phyloP scores from a whole-genome alignment of 1,140 invertebrate species.

The Aphidius ervi region DNA sequence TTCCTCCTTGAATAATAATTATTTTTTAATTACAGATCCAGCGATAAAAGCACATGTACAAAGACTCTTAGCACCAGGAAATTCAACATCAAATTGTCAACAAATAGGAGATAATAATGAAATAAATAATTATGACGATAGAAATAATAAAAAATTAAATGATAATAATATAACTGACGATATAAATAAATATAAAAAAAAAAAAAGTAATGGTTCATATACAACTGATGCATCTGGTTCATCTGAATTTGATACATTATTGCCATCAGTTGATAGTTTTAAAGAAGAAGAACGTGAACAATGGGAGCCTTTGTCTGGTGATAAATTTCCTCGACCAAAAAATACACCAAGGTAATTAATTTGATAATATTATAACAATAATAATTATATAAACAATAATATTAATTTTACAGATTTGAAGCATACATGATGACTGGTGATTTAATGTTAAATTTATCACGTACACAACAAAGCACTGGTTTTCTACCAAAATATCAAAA shows the following conservation, averaged over 20 bases:
- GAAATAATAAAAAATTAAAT: conserved; percentile 23
- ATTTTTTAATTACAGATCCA: conserved; percentile 61
- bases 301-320: conserved; percentile 54
- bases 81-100: conserved; percentile 12
- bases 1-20: background rate
- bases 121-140: conserved; percentile 33
- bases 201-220: conserved; percentile 51
- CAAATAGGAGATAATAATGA: conserved; percentile 13
- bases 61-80: conserved; percentile 63
- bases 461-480: conserved; percentile 64
- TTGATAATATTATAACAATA: background rate
- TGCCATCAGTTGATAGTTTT: conserved; percentile 51
- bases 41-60: conserved; percentile 77
- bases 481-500: conserved; percentile 63
- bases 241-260: conserved; percentile 50
- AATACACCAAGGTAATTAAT: conserved; percentile 45
- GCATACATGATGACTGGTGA: conserved; percentile 98
- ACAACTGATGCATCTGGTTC: conserved; percentile 46
- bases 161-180: background rate
- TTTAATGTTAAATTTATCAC: conserved; percentile 84
- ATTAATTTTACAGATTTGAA: conserved; percentile 63
- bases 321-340: conserved; percentile 48
- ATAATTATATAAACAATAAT: conserved; percentile 4
- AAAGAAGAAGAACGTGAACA: conserved; percentile 55
- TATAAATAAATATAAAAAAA: conserved; percentile 13